These are phyloP conservation scores for Corythaeola cristata DNA, from an alignment of 2,113 vertebrate genomes.

Conservation along the genomic window DNA sequence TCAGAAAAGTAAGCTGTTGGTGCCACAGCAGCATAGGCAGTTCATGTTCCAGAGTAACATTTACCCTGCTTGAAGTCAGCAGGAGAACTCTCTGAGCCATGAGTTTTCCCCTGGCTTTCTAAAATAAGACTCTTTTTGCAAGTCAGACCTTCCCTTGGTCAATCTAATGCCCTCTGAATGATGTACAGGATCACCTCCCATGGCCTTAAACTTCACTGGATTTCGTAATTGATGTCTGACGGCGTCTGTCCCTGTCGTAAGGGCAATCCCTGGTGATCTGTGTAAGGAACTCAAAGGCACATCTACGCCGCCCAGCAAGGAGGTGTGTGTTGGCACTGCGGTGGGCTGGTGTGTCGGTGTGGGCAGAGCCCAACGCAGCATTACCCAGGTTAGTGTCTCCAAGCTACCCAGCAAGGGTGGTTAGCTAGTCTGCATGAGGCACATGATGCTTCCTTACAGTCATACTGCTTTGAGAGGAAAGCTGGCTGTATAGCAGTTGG, in stretches of 20 bases:
- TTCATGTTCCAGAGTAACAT: not conserved
- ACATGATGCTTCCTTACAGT: fast-evolving
- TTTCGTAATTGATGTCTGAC: not conserved
- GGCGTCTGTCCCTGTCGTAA: not conserved
- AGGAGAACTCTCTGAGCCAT: not conserved
- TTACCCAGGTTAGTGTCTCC: not conserved
- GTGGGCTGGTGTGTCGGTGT: not conserved
- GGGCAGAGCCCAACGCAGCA: not conserved
- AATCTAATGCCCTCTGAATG: not conserved
- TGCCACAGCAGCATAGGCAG: not conserved
- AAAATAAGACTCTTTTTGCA: not conserved
- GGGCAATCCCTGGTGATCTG: not conserved
- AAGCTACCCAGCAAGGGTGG: not conserved
- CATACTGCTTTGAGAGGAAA: not conserved
- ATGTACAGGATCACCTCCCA: not conserved
- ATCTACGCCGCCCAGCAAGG: not conserved
- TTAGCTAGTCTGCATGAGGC: not conserved
- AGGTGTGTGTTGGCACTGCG: not conserved
- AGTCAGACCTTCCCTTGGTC: not conserved
- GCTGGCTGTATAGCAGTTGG: not conserved
- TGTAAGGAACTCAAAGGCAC: not conserved
- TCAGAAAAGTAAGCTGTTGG: not conserved
- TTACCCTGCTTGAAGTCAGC: not conserved
- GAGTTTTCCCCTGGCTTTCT: not conserved
- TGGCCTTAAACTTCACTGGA: not conserved